Conservation (phyloP, 1,140 invertebrate species). For the Temnothorax nylanderi region DNA sequence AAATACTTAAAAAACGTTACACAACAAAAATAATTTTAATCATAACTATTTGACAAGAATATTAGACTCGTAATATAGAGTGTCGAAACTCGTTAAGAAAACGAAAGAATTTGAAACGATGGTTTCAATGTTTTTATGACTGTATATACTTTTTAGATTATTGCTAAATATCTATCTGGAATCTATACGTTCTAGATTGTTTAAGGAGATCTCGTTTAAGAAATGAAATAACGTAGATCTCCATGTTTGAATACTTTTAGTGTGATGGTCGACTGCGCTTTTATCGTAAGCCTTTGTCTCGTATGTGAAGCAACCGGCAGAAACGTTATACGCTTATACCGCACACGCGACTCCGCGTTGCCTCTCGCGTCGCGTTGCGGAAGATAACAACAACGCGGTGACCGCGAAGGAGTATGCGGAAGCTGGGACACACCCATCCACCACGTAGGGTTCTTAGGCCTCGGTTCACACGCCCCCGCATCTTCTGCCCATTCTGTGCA, state of each 20-base stretch:
- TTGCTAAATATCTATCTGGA: neutral
- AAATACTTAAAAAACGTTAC: neutral
- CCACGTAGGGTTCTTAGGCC: constrained; percentile 67
- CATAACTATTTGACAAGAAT: neutral
- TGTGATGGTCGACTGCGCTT: constrained; percentile 1
- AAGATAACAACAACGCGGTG: constrained; percentile 68
- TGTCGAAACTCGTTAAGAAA: neutral
- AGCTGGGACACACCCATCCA: constrained; percentile 78
- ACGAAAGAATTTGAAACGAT: neutral
- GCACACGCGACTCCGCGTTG: constrained; percentile 34
- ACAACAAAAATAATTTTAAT: neutral
- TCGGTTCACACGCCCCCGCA: constrained; percentile 77
- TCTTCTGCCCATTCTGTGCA: constrained; percentile 55
- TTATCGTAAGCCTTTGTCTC: constrained; percentile 29
- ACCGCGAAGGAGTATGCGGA: constrained; percentile 79
- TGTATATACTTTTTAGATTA: neutral
- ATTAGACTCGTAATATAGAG: neutral
- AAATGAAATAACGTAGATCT: constrained; percentile 5
- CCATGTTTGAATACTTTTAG: constrained; percentile 17
- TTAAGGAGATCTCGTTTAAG: neutral
- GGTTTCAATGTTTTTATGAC: neutral
- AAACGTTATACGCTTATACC: neutral
- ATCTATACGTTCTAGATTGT: neutral
- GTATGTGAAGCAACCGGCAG: neutral
- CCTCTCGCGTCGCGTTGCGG: constrained; percentile 19